phyloP scores from a whole-genome alignment of 1,140 invertebrate genomes.

The Eciton burchellii region DNA sequence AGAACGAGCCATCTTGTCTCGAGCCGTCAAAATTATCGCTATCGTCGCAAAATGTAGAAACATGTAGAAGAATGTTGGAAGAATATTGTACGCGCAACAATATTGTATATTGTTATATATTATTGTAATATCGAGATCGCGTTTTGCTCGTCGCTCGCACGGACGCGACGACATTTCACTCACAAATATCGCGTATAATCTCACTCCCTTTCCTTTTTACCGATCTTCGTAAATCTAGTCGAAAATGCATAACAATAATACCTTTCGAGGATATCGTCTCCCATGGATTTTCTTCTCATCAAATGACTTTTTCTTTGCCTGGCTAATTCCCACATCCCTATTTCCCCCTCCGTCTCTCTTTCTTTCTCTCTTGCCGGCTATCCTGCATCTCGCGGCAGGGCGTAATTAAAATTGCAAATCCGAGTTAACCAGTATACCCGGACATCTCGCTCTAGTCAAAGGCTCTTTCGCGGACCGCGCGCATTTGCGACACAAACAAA shows the following conservation, averaged over 20 bases:
- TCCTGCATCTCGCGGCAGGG: slow-evolving; percentile 68
- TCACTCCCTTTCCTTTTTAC: neutral
- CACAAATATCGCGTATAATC: neutral
- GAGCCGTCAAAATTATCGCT: neutral
- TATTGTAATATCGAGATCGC: neutral
- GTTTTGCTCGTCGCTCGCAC: neutral
- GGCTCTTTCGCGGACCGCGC: slow-evolving; percentile 72
- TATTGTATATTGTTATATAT: neutral
- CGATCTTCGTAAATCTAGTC: neutral
- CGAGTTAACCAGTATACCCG: slow-evolving; percentile 80
- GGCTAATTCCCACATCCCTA: slow-evolving; percentile 54
- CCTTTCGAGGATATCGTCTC: slow-evolving; percentile 37
- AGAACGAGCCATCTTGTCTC: slow-evolving; percentile 6
- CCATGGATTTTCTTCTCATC: slow-evolving; percentile 62
- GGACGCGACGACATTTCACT: too few relatives aligned
- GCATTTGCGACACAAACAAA: slow-evolving; percentile 83
- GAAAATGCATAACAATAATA: slow-evolving; percentile 35
- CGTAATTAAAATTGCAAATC: slow-evolving; percentile 84
- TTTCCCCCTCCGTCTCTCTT: slow-evolving; percentile 17
- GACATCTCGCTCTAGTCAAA: slow-evolving; percentile 79
- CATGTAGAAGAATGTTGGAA: neutral
- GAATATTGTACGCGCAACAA: slow-evolving; percentile 1
- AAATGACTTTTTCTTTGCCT: slow-evolving; percentile 63
- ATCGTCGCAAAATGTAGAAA: neutral
- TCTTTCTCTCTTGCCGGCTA: slow-evolving; percentile 53